These are phyloP conservation scores for Neotoxoptera formosana DNA, from an alignment of 1,140 invertebrate genomes.

Conservation along the genomic window DNA sequence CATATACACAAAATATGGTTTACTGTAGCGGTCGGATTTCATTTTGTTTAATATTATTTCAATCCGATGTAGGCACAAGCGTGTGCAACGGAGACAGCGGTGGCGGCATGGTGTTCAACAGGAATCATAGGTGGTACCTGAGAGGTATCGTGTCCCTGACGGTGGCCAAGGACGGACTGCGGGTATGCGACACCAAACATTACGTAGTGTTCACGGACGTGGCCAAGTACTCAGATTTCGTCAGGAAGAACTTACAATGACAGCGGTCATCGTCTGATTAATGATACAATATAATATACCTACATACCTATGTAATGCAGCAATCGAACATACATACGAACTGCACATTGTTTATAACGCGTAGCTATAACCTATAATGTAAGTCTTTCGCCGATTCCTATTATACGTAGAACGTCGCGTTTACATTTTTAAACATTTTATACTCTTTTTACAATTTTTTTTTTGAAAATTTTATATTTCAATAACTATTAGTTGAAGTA, in stretches of 20 bases:
- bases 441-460: not conserved
- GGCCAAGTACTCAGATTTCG: conserved; percentile 69
- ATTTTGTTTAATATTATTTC: not conserved
- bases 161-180: conserved; percentile 64
- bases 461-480: not conserved
- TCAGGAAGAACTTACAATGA: conserved; percentile 55
- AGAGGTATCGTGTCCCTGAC: conserved; percentile 69
- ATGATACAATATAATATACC: not conserved
- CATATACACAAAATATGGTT: not conserved
- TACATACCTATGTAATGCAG: too few species aligned
- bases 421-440: not conserved
- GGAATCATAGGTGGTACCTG: conserved; percentile 66
- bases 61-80: conserved; percentile 65
- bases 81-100: conserved; percentile 73
- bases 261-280: not conserved
- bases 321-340: not conserved
- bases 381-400: not conserved
- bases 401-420: not conserved
- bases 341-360: not conserved
- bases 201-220: conserved; percentile 70
- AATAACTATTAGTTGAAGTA: too few species aligned
- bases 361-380: not conserved
- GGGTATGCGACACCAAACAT: conserved; percentile 67
- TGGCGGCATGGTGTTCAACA: conserved; percentile 68
- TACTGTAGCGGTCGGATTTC: not conserved